Evolutionary conservation across 2,113 vertebrate species (phyloP).

Genomic region (Nannobrachium achirus): DNA sequence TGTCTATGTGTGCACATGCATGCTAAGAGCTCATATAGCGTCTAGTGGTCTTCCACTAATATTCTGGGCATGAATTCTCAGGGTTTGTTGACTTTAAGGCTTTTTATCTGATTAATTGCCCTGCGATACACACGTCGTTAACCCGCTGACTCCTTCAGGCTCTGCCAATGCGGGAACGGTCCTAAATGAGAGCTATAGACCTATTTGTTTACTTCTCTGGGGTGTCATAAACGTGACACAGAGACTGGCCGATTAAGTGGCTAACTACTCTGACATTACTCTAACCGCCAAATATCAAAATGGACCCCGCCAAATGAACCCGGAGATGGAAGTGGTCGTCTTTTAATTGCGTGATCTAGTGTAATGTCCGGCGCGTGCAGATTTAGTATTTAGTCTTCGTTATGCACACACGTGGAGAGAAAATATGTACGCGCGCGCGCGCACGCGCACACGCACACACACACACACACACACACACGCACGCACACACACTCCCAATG

Average conservation of each 20-base stretch:
- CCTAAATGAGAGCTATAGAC: slow-evolving; percentile 64
- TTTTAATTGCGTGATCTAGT: slow-evolving; percentile 19
- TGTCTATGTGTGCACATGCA: too few species aligned
- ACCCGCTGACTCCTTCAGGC: slow-evolving; percentile 48
- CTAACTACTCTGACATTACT: slow-evolving; percentile 56
- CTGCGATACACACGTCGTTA: slow-evolving; percentile 67
- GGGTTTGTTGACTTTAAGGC: slow-evolving; percentile 54
- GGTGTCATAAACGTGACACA: slow-evolving; percentile 58
- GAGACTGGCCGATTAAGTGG: slow-evolving; percentile 61
- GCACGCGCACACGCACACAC: too few species aligned
- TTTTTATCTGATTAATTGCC: slow-evolving; percentile 65
- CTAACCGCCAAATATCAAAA: slow-evolving; percentile 37
- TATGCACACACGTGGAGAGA: neutral
- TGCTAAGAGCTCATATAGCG: too few species aligned
- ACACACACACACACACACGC: too few species aligned
- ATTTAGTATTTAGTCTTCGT: neutral
- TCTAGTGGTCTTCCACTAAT: slow-evolving; percentile 32
- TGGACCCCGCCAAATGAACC: slow-evolving; percentile 22
- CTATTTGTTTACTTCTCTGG: slow-evolving; percentile 68
- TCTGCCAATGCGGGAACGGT: slow-evolving; percentile 51
- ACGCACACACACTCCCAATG: too few species aligned
- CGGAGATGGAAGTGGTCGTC: slow-evolving; percentile 5
- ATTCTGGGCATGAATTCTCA: slow-evolving; percentile 47
- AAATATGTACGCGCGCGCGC: too few species aligned
- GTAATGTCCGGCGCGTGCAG: neutral